Percentiles rank a stretch among this genome's conserved stretches.
These are phyloP conservation scores for Eutolmus rufibarbis DNA, from an alignment of 2,888 invertebrate species.

Conservation along the genomic window DNA sequence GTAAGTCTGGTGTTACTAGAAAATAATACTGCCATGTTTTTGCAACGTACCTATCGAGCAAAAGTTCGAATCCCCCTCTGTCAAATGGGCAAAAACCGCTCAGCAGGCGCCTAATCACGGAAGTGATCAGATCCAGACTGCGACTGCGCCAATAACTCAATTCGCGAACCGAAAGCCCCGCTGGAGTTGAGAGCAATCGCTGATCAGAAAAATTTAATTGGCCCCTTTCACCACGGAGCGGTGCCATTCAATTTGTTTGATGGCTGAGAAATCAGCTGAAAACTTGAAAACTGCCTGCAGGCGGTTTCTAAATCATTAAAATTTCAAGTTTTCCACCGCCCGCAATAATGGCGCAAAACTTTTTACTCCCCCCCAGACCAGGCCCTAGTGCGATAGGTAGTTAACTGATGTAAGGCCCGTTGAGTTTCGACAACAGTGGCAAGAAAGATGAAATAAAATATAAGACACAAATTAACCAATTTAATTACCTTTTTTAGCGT, in stretches of 20 bases:
- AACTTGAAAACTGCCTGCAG: not conserved
- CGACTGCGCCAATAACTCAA: not conserved
- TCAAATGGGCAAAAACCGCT: not conserved
- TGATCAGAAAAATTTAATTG: not conserved
- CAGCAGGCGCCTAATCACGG: not conserved
- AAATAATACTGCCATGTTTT: not conserved
- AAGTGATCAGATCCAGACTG: not conserved
- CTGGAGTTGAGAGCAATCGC: not conserved
- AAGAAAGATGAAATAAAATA: not conserved
- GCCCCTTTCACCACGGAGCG: not conserved
- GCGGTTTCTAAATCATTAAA: not conserved
- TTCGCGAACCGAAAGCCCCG: not conserved
- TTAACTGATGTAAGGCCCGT: not conserved
- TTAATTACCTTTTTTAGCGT: not conserved
- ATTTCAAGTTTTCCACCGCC: not conserved
- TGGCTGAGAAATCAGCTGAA: not conserved
- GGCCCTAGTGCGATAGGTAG: not conserved
- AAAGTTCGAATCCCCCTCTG: not conserved
- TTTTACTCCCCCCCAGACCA: constrained; percentile 62
- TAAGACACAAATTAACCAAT: not conserved
- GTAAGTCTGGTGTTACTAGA: not conserved
- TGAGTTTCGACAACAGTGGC: not conserved
- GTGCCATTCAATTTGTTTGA: not conserved
- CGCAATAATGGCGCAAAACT: not conserved
- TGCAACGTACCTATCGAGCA: not conserved